phyloP scores from a whole-genome alignment of 2,113 vertebrate genomes.

The Uria aalge region DNA sequence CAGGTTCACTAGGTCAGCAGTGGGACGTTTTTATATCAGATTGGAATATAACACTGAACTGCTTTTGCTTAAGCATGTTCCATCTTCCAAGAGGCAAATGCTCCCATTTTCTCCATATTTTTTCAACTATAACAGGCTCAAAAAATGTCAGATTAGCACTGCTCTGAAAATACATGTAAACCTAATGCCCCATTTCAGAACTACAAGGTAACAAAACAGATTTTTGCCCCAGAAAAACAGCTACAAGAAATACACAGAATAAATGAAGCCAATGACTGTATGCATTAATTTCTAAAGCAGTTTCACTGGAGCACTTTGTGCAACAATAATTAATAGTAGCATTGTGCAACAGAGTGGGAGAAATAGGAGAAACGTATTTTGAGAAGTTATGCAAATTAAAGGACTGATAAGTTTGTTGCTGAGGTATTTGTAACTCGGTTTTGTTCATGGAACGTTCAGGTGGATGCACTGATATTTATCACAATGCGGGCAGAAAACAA shows the following conservation, averaged over 20 bases:
- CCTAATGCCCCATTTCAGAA: background rate
- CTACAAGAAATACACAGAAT: background rate
- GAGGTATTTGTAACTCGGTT: background rate
- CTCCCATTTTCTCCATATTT: background rate
- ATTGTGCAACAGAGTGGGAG: background rate
- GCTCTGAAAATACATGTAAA: background rate
- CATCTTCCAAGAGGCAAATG: background rate
- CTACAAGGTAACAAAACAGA: background rate
- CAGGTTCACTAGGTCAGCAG: background rate
- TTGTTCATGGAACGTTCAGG: constrained; percentile 36
- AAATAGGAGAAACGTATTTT: background rate
- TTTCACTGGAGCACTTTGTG: background rate
- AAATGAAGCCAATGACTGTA: background rate
- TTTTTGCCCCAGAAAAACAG: background rate
- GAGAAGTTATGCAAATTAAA: background rate
- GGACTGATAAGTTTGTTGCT: background rate
- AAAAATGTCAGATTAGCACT: background rate
- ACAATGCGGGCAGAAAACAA: background rate
- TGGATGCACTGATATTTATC: background rate
- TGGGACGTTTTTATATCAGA: background rate
- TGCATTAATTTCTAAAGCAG: background rate
- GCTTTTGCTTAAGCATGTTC: background rate
- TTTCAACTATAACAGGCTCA: background rate
- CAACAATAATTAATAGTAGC: background rate
- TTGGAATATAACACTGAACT: background rate